phyloP scores from a whole-genome alignment of 2,113 vertebrate genomes.

The Lycocorax pyrrhopterus region DNA sequence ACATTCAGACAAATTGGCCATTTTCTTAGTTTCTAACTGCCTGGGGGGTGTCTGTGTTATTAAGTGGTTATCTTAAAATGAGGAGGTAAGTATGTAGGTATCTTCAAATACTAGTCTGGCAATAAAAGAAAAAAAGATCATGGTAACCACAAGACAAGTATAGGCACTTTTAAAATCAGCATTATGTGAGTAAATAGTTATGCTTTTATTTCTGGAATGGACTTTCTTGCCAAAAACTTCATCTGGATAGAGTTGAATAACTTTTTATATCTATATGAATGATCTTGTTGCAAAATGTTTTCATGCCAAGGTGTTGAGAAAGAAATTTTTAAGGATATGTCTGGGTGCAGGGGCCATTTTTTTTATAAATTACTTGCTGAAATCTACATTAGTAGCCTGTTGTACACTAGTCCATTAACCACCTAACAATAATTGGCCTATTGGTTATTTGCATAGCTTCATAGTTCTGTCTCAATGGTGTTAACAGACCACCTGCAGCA shows the following conservation, averaged over 20 bases:
- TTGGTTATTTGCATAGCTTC: background rate
- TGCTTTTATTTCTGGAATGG: background rate
- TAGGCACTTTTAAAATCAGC: background rate
- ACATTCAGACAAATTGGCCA: background rate
- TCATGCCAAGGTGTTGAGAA: background rate
- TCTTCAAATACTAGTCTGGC: background rate
- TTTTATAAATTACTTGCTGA: background rate
- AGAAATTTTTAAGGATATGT: background rate
- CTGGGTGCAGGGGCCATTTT: background rate
- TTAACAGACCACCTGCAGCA: background rate
- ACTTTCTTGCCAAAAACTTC: constrained; percentile 3
- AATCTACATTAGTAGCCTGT: background rate
- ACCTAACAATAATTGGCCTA: background rate
- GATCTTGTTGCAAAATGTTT: background rate
- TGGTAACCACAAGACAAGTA: background rate
- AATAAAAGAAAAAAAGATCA: background rate
- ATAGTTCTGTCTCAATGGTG: background rate
- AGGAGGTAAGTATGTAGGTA: background rate
- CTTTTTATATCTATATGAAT: background rate
- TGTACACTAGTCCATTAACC: background rate
- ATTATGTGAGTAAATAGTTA: background rate
- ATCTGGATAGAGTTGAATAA: background rate
- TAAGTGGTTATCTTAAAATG: background rate
- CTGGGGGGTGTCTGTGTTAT: background rate
- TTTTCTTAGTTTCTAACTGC: constrained; percentile 3